Base-by-base conservation (phyloP, 2,888 invertebrate species). In the Embidobia sp. region DNA sequence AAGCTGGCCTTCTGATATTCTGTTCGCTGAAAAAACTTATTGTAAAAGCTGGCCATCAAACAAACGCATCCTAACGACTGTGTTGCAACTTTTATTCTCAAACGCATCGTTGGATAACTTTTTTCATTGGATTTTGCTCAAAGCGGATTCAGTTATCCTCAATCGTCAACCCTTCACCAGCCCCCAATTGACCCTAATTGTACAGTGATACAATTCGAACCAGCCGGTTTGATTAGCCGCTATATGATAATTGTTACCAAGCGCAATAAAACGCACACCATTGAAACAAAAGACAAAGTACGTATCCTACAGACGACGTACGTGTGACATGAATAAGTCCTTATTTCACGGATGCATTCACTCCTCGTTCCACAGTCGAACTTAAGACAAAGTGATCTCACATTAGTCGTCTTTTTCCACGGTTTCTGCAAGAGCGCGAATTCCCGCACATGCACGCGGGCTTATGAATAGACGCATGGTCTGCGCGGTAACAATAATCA, bases 351-450 rank as follows among this genome's bases (percentile, higher is more conserved):
- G 33, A 59, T 42, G 49, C 48, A 57, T 69, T 69, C 69, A 57
- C 49, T 49, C 37, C 31, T 40, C 19, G 11, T 31, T 49, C 57
- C 31, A 57, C 48, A 67, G 37, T 69, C 57, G 42, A 40, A 69
- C 49, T 11, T 10, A 48, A 49, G 57, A 69, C 69, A 69, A 69
- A 48, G 40, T 49, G 59, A 46, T 70, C 61, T 53, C 53, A 61
- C 70, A 53, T 61, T 61, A 70, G 29, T 29, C 44, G 49, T 13
- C 31, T 46, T 49, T 53, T 61, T 70, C 46, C 59, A 70, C 59
- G 67, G n/a, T 33, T 70, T 46, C 69, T 44, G 59, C 59, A 59
- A 59, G 18, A 55, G 37, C 15, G 11, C 31, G 51, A 31, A 31
- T 44, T 66, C 8, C 42, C 53, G 42, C 51, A 18, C 51, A 37